A percentile compares a stretch with the other conserved stretches of the same genome.
phyloP scores from a whole-genome alignment of 2,797 vertebrate genomes.

The Netta rufina region DNA sequence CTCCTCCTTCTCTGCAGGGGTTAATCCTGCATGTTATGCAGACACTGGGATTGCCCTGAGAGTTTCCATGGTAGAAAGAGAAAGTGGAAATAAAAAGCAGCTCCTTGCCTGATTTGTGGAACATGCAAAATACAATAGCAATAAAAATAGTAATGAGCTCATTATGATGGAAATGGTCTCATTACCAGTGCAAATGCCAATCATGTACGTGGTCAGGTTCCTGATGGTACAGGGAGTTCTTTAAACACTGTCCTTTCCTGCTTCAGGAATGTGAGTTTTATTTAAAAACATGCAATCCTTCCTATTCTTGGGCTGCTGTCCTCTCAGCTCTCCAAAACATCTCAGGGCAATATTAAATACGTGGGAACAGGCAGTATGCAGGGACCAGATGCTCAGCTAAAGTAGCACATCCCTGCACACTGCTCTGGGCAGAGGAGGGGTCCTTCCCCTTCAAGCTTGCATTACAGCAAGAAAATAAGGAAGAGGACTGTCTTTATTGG shows the following conservation, averaged over 20 bases:
- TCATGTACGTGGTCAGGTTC: not conserved
- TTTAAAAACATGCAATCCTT: not conserved
- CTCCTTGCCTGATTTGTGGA: slow-evolving; percentile 36
- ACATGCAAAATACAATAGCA: slow-evolving; percentile 48
- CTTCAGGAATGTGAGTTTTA: not conserved
- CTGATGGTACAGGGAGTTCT: not conserved
- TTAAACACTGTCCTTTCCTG: not conserved
- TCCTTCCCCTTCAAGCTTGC: not conserved
- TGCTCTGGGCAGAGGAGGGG: not conserved
- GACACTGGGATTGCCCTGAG: not conserved
- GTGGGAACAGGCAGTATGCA: fast-evolving
- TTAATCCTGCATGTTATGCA: not conserved
- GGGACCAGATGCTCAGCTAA: not conserved
- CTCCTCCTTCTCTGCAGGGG: not conserved
- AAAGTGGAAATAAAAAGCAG: slow-evolving; percentile 30
- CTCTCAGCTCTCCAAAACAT: not conserved
- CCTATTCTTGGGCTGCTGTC: not conserved
- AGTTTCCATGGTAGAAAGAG: slow-evolving; percentile 11
- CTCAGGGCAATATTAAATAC: not conserved
- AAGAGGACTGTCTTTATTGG: not conserved
- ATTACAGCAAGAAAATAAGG: not conserved
- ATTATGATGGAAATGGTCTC: slow-evolving; percentile 47
- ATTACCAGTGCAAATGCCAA: slow-evolving; percentile 49
- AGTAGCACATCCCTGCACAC: fast-evolving
- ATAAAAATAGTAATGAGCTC: slow-evolving; percentile 60